These are phyloP conservation scores for Herminia tarsipennalis DNA, from an alignment of 2,888 invertebrate species.

Conservation along the genomic window DNA sequence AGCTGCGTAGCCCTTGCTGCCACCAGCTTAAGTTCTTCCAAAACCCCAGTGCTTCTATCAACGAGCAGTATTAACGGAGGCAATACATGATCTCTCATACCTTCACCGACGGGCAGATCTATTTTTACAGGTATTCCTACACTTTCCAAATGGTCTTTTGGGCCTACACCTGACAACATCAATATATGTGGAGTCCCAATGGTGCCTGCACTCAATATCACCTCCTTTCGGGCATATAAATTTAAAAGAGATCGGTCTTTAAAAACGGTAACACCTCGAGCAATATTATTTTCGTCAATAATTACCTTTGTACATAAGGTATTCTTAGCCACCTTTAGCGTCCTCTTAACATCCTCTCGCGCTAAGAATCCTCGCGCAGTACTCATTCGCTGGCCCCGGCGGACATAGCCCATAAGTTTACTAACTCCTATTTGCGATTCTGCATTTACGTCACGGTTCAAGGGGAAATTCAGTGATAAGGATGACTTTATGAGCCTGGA, in stretches of 20 bases:
- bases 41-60: conserved; percentile 30
- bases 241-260: conserved; percentile 26
- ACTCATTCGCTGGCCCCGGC: conserved; percentile 58
- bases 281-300: conserved; percentile 49
- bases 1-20: conserved; percentile 19
- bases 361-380: conserved; percentile 61
- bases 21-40: conserved; percentile 16
- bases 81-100: conserved; percentile 60
- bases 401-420: conserved; percentile 54
- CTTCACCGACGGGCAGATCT: conserved; percentile 61
- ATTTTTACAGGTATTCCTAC: conserved; percentile 50
- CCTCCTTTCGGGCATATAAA: conserved; percentile 55
- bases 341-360: conserved; percentile 42
- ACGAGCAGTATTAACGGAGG: conserved; percentile 50
- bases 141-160: conserved; percentile 49
- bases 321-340: conserved; percentile 53
- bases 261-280: conserved; percentile 52
- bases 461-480: conserved; percentile 48
- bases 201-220: too few relatives aligned
- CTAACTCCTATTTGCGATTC: conserved; percentile 62
- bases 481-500: conserved; percentile 50
- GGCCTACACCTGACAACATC: conserved; percentile 67
- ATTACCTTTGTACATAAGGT: conserved; percentile 62
- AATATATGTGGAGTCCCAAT: conserved; percentile 65
- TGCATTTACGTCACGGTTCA: conserved; percentile 62